Evolutionary conservation across 2,113 vertebrate genomes (phyloP).

Genomic region (Octodon degus): DNA sequence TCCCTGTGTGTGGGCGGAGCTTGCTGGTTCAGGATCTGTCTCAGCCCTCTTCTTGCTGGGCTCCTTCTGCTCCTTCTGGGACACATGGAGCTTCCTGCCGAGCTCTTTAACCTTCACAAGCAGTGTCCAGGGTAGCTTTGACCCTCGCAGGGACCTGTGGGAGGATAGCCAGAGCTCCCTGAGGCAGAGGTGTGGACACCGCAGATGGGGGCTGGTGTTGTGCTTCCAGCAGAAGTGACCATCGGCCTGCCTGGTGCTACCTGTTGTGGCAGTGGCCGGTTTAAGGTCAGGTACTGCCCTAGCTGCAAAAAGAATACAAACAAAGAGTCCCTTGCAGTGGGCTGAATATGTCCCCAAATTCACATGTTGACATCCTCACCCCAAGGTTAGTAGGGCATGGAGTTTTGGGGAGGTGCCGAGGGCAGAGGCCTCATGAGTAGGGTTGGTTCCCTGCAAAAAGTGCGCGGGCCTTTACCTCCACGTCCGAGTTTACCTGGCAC

Average conservation of each 20-base stretch:
- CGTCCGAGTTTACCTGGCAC: neutral
- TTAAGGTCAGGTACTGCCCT: neutral
- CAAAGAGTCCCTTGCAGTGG: neutral
- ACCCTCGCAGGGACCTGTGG: neutral
- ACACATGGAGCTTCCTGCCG: neutral
- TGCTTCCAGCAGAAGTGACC: neutral
- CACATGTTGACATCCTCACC: neutral
- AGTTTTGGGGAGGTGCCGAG: neutral
- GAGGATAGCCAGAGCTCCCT: neutral
- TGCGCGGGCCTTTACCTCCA: neutral
- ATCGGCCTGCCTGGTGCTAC: neutral
- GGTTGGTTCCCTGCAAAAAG: neutral
- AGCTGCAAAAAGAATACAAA: neutral
- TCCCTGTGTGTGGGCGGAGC: neutral
- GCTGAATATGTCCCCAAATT: neutral
- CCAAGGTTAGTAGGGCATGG: neutral
- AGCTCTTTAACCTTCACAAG: neutral
- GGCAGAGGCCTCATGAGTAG: neutral
- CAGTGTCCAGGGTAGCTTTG: neutral
- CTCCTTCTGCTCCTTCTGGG: accelerated
- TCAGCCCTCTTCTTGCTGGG: neutral
- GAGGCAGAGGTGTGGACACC: too few relatives aligned
- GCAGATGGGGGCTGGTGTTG: neutral
- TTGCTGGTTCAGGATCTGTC: neutral
- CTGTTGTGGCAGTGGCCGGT: neutral